Evolutionary conservation across 1,140 invertebrate species (phyloP).

Genomic region (Dendroctonus valens): DNA sequence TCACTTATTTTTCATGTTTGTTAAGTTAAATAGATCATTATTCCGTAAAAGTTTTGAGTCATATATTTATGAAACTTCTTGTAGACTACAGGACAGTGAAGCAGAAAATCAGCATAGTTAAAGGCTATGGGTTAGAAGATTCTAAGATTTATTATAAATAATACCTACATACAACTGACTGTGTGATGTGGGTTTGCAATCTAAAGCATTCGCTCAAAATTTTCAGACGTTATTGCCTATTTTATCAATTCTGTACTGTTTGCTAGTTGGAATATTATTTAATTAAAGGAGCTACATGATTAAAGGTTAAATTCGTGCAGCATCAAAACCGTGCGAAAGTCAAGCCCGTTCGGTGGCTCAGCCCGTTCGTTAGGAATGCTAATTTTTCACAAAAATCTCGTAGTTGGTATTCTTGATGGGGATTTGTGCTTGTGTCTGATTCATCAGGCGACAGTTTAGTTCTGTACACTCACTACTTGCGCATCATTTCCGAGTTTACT

Average conservation of each 20-base stretch:
- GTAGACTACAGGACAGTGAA: too few species aligned
- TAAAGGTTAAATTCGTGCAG: constrained; percentile 34
- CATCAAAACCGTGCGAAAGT: constrained; percentile 33
- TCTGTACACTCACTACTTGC: constrained; percentile 32
- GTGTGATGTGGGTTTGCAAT: too few species aligned
- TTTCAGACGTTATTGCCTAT: too few species aligned
- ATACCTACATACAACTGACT: too few species aligned
- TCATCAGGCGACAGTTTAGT: constrained; percentile 28
- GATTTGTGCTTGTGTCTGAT: constrained; percentile 26
- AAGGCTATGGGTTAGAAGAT: too few species aligned
- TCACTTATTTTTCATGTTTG: too few species aligned
- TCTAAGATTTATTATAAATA: too few species aligned
- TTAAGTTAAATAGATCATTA: too few species aligned
- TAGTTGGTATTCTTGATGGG: constrained; percentile 34
- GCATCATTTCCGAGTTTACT: constrained; percentile 23
- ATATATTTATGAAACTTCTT: too few species aligned
- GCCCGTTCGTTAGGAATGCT: constrained; percentile 32
- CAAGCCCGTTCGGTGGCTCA: constrained; percentile 26
- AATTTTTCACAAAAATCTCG: constrained; percentile 33
- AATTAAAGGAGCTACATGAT: constrained; percentile 29
- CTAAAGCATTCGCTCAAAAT: too few species aligned
- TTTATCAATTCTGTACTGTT: constrained; percentile 5
- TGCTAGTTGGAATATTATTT: constrained; percentile 19
- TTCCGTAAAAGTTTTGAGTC: too few species aligned
- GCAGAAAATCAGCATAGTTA: too few species aligned